Base-by-base conservation (phyloP, 2,113 vertebrate genomes). In the Aplodontia rufa region DNA sequence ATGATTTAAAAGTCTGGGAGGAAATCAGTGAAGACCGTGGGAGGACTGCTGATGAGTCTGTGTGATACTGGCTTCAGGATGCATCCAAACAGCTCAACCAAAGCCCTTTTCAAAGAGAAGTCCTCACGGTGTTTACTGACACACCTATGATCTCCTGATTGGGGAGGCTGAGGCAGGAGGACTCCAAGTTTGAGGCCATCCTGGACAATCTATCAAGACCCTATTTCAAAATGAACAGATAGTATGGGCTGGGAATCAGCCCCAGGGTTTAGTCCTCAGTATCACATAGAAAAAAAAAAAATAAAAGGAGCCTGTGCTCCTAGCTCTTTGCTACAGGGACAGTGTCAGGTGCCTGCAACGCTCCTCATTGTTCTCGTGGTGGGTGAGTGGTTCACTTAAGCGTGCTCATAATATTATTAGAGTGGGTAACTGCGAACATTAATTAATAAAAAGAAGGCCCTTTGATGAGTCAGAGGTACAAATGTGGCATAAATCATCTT, bases 41-140 rank as follows among this genome's bases (percentile, higher is more conserved):
- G 5, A 42, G n/a, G 80, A 42, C 68, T 66, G 1, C 0, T 3
- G 11, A 51, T n/a, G 37, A 47, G 75, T 20, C 1, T 16, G 26
- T 9, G 6, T 7, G 22, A 1, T 37, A 37, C 5, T 3, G 20
- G 32, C 62, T 32, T 62, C 40, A 0, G 17, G 17, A 2, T 51
- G 8, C n/a, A 64, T 74, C 40, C 28, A 12, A 11, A 16, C 53
- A 47, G 22, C 74, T n/a, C 45, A 24, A 32, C 6, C 8, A 49
- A 40, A 14, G 28, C 8, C 20, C 42, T 49, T 42, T 53, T 24
- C 4, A 40, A 60, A n/a, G 17, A 66, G 53, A 64, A 10, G 14
- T 30, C 32, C 62, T 32, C 11, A 26, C 12, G 10, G 30, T 10
- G 62, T 64, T 6, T 13, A 11, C 3, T 64, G 62, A 28, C 62